A percentile compares a stretch with the other conserved stretches of the same genome.
These are phyloP conservation scores for Vespertilio murinus DNA, from an alignment of 2,797 vertebrate species.

Conservation along the genomic window DNA sequence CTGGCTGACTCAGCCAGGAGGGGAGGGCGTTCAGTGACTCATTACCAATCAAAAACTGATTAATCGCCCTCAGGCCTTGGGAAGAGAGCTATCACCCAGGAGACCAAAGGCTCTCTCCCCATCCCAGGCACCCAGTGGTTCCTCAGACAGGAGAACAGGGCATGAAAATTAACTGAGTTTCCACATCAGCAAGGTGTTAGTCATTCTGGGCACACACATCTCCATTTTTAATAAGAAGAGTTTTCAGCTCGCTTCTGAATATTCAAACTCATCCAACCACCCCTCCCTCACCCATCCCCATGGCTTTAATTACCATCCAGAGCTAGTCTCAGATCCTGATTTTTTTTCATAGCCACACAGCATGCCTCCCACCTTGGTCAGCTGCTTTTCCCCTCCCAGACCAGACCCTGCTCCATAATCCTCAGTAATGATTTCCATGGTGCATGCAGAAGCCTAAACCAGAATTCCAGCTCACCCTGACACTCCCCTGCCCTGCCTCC, in stretches of 20 bases:
- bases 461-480: neutral
- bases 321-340: neutral
- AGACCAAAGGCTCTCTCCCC: neutral
- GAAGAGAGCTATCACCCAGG: conserved; percentile 6
- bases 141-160: neutral
- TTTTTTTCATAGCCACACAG: neutral
- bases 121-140: neutral
- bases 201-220: neutral
- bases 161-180: neutral
- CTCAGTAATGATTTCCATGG: neutral
- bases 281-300: neutral
- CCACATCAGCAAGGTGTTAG: neutral
- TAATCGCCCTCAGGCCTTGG: neutral
- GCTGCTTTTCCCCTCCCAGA: neutral
- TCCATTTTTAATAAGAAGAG: neutral
- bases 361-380: no score
- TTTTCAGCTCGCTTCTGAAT: neutral
- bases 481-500: neutral
- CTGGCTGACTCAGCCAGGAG: conserved; percentile 7
- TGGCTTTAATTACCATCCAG: neutral
- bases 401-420: neutral
- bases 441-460: neutral
- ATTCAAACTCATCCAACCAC: neutral
- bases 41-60: conserved; percentile 10
- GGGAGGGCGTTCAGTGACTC: neutral